Evolutionary conservation across 2,797 vertebrate species (phyloP), one percentile per base, ranked within the genome.

Genomic region (Malacoctenus gilli): DNA sequence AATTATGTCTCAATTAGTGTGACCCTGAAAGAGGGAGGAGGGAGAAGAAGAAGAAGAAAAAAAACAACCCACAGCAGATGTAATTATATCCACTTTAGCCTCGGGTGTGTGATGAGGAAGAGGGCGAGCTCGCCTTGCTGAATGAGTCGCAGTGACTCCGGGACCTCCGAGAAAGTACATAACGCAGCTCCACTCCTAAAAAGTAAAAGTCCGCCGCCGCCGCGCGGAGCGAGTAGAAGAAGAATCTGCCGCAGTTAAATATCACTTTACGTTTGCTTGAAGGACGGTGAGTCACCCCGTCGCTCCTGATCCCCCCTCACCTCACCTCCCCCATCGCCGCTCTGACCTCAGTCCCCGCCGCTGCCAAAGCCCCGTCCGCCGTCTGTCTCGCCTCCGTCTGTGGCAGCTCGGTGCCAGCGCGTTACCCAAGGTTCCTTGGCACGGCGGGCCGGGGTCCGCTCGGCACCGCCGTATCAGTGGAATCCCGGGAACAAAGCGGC

Each of bases 261-360:
- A 60, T 67, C 38, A 42, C 62, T 65, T 50, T 16, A 39, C 57
- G 44, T 66, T 30, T 57, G 55, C 37, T 46, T 72, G 42, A 25
- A 52, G 58, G 37, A 46, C 53, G 11, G 30, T 62, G 59, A 53
- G 66, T 79, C 73, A 44, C 38, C 59, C 53, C 19, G 13, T 41
- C 66, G 57, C 55, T 25, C 40, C 34, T 32, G 60, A 65, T 75
- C 68, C 62, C 70, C 73, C 66, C 69, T 49, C 89, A n/a, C 69
- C 62, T 72, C 73, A 66, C n/a, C 69, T 51, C 89, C 87, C 21
- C 89, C 91, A 74, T 91, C 89, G 0, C 21, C 19, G 4, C 22
- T 52, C 90, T 54, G 92, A 94, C 72, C 93, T 95, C 93, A 93
- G 42, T 86, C 87, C 4, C 93, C 51, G 91, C 81, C 88, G 91